Evolutionary conservation across 2,113 vertebrate species (phyloP), one percentile per base, ranked within the genome.

Genomic region (Urocolius indicus): DNA sequence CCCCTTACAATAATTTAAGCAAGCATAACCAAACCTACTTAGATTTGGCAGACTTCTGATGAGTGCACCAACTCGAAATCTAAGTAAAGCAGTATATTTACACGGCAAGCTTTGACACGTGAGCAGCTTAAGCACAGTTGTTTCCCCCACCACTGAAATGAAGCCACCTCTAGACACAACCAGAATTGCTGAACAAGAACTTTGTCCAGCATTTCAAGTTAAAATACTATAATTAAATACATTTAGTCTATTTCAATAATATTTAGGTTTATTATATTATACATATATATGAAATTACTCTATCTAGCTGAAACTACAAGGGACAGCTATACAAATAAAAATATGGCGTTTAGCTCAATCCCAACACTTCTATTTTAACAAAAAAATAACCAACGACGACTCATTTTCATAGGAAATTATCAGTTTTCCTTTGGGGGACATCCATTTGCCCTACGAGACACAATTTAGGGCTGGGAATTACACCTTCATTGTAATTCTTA

Each of bases 41-140:
- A 63, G 69, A 74, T 91, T 58, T 82, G 89, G 69, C 34, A 89
- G 23, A 86, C 84, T 82, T 85, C 59, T 45, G 67, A n/a, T 62
- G 91, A 80, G 82, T 48, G 82, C 75, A 95, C 91, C 79, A 93
- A 88, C 46, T 45, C 83, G 85, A 91, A 90, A 90, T 74, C 85
- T 83, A 96, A 73, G 67, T 76, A 95, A 95, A 89, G 92, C 65
- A 34, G 55, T 79, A 90, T 88, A 95, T 96, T 92, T 90, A 93
- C 72, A 95, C 2, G 34, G 69, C 79, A 94, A 88, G 43, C 73
- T 84, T 89, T 73, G 62, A 92, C 80, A 90, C 13, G 13, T 86
- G 85, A 93, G 90, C 89, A 90, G 88, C 87, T 68, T 65, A 95
- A 80, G 67, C 49, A 89, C 23, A 90, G 41, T 82, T 72, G 52